Evolutionary conservation across 2,888 invertebrate genomes (phyloP).

Genomic region (Chrysolina oricalcia): DNA sequence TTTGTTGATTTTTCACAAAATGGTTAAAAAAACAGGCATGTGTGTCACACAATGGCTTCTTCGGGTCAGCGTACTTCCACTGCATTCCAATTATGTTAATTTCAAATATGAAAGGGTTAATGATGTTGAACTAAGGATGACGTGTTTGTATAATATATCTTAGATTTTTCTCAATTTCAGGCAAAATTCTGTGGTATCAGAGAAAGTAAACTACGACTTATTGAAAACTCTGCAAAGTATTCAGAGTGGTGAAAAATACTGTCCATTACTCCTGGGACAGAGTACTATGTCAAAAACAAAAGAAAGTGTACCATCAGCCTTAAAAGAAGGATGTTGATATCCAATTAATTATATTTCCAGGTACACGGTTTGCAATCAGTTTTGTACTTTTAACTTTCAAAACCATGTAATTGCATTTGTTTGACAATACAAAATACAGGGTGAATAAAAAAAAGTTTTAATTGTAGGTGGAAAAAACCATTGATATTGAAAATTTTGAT

Average conservation of each 20-base stretch:
- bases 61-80: too few relatives aligned
- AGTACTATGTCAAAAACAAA: slow-evolving; percentile 86
- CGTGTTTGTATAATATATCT: background rate
- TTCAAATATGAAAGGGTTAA: too few relatives aligned
- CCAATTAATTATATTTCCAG: slow-evolving; percentile 7
- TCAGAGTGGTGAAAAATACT: slow-evolving; percentile 80
- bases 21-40: background rate
- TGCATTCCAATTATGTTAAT: too few relatives aligned
- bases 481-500: background rate
- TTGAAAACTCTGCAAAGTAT: slow-evolving; percentile 84
- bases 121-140: too few relatives aligned
- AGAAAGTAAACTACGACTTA: slow-evolving; percentile 93
- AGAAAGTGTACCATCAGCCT: slow-evolving; percentile 88
- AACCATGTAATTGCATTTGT: background rate
- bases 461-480: background rate
- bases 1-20: background rate
- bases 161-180: slow-evolving; percentile 71
- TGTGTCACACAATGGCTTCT: too few relatives aligned
- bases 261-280: slow-evolving; percentile 85
- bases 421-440: slow-evolving; percentile 11
- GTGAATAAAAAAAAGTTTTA: background rate
- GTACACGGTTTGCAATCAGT: background rate
- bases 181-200: slow-evolving; percentile 91
- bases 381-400: background rate
- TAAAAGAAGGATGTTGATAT: slow-evolving; percentile 69